These are phyloP conservation scores for Epinephelus cyanopodus DNA, from an alignment of 2,113 vertebrate genomes.

Conservation along the genomic window DNA sequence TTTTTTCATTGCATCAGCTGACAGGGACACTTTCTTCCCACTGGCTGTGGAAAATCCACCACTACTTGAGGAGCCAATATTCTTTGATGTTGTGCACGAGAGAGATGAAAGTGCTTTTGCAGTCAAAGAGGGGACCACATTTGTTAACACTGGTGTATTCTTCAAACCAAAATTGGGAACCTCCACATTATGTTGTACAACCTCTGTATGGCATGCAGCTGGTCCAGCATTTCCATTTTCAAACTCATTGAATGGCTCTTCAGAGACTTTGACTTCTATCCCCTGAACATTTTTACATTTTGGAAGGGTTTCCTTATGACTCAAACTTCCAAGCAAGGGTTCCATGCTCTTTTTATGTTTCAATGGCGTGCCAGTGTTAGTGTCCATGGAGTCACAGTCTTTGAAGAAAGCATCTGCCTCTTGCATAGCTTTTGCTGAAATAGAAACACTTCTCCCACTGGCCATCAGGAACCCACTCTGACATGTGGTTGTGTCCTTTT, in stretches of 20 bases:
- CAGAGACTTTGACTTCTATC: slow-evolving; percentile 61
- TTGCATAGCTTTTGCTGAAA: slow-evolving; percentile 63
- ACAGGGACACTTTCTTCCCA: slow-evolving; percentile 64
- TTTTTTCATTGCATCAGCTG: slow-evolving; percentile 51
- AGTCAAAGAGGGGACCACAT: slow-evolving; percentile 77
- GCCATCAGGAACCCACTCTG: slow-evolving; percentile 66
- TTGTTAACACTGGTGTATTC: slow-evolving; percentile 78
- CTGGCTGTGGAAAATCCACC: slow-evolving; percentile 85
- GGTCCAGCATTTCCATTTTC: slow-evolving; percentile 15
- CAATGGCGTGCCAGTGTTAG: neutral
- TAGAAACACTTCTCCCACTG: slow-evolving; percentile 54
- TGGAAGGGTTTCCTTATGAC: slow-evolving; percentile 50
- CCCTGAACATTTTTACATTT: slow-evolving; percentile 8
- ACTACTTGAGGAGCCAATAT: slow-evolving; percentile 14
- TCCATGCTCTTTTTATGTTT: neutral
- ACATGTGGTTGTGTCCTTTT: neutral
- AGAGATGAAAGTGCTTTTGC: slow-evolving; percentile 65
- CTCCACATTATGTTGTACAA: neutral
- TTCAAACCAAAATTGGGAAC: slow-evolving; percentile 77
- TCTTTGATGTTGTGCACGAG: slow-evolving; percentile 19
- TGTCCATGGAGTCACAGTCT: slow-evolving; percentile 29
- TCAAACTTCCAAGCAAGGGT: neutral
- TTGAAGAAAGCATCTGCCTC: slow-evolving; percentile 58
- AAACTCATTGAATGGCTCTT: slow-evolving; percentile 68
- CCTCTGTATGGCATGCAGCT: neutral